A percentile compares a stretch with the other conserved stretches of the same genome.
Conservation (phyloP, 2,888 invertebrate species). For the Rhagonycha lutea region DNA sequence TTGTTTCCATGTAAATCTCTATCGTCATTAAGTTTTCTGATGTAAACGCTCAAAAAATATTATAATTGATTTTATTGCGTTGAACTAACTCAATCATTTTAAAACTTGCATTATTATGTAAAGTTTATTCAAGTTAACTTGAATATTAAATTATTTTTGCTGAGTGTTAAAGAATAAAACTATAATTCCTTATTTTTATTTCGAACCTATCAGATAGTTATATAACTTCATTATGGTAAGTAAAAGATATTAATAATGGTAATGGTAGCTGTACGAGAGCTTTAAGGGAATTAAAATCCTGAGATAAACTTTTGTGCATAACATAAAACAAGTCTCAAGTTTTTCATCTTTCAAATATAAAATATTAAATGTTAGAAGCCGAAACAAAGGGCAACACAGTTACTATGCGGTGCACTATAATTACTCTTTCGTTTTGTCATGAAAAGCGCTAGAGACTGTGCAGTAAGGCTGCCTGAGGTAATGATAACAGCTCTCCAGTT, state of each 20-base stretch:
- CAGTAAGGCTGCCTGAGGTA: constrained; percentile 14
- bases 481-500: constrained; percentile 18
- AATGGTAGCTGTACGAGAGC: neutral
- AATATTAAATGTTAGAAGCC: neutral
- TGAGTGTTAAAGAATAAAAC: neutral
- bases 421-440: constrained; percentile 15
- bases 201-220: neutral
- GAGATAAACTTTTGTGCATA: neutral
- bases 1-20: no score
- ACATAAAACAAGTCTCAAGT: neutral
- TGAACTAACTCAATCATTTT: no score
- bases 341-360: neutral
- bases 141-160: neutral
- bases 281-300: neutral
- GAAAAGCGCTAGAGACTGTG: constrained; percentile 5
- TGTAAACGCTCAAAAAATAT: no score
- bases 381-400: neutral
- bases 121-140: neutral
- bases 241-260: neutral
- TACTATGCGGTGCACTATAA: constrained; percentile 14
- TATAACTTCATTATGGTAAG: neutral
- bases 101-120: no score
- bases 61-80: no score
- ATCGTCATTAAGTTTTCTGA: no score
- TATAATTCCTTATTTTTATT: neutral